Evolutionary conservation across 2,113 vertebrate genomes (phyloP), one percentile per base, ranked within the genome.

Genomic region (Aphyosemion australe): DNA sequence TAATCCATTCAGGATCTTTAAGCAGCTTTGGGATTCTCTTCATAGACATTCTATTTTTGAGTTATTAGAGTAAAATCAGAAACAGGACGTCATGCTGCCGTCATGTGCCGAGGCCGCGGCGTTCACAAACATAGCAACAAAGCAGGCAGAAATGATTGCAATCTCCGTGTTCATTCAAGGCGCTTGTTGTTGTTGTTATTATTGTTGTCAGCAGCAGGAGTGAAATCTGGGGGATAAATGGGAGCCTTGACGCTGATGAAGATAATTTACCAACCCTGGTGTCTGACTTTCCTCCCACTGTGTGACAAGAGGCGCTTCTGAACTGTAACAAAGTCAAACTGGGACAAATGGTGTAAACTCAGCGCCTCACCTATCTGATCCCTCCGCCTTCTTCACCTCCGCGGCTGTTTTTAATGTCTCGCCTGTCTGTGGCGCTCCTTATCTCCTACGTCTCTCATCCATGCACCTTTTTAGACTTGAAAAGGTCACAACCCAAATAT

Each of bases 261-360:
- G 42, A 65, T 32, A 65, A 65, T 65, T 46, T 55, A 19, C n/a
- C 48, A 26, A 13, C 48, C 42, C 21, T 21, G 57, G 20, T 20
- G 42, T 34, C n/a, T 32, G 41, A 12, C 41, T 19, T 31, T 19
- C 21, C 51, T 46, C 50, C 41, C 43, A 20, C 12, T 54, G 62
- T 65, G 50, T 16, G 15, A 50, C 2, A 42, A 63, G 43, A 61
- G 43, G 21, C 18, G 21, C 43, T 61, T 48, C 11, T 61, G 58
- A 46, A 39, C 47, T 21, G 18, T 53, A 21, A 45, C 62, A 34
- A 34, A 47, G 8, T 46, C 41, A 46, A 46, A 37, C 63, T 55
- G 60, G 37, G 42, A 59, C 57, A 59, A 59, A 59, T 5, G 26
- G 10, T 18, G 47, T 51, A 21, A 62, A 50, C 47, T 21, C 31